These are phyloP conservation scores for Peromyscus eremicus DNA, from an alignment of 2,797 vertebrate species.

Conservation along the genomic window DNA sequence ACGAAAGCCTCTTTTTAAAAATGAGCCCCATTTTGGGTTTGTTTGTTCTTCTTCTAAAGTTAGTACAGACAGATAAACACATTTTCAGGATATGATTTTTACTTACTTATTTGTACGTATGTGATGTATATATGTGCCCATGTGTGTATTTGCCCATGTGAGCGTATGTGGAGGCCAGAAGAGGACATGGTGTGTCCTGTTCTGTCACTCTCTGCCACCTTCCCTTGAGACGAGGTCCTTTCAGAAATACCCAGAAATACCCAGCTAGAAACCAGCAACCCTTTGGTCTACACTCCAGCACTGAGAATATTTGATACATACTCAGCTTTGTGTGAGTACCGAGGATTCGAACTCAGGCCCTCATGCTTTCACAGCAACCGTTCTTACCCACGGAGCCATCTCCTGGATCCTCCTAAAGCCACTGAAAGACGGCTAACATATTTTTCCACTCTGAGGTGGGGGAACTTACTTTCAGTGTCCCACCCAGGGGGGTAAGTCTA, in stretches of 20 bases:
- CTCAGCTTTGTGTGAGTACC: neutral
- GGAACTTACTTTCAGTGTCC: neutral
- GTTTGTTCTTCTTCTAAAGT: neutral
- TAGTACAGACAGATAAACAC: neutral
- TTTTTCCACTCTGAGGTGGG: neutral
- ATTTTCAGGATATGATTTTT: neutral
- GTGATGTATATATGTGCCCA: neutral
- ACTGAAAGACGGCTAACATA: neutral
- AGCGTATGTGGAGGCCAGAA: neutral
- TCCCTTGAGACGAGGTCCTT: neutral
- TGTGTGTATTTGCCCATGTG: neutral
- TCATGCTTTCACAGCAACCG: accelerated
- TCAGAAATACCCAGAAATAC: too few relatives aligned
- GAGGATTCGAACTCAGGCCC: neutral
- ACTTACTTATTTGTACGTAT: neutral
- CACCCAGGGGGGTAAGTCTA: neutral
- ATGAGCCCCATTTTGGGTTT: neutral
- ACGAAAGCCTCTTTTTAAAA: too few relatives aligned
- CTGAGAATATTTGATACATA: neutral
- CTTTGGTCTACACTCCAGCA: neutral
- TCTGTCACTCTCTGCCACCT: neutral
- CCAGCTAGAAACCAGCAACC: neutral
- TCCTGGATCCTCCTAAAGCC: neutral
- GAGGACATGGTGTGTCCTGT: neutral
- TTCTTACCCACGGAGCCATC: neutral